Evolutionary conservation across 2,888 invertebrate species (phyloP), one percentile per base, ranked within the genome.

Genomic region (Dione juno): DNA sequence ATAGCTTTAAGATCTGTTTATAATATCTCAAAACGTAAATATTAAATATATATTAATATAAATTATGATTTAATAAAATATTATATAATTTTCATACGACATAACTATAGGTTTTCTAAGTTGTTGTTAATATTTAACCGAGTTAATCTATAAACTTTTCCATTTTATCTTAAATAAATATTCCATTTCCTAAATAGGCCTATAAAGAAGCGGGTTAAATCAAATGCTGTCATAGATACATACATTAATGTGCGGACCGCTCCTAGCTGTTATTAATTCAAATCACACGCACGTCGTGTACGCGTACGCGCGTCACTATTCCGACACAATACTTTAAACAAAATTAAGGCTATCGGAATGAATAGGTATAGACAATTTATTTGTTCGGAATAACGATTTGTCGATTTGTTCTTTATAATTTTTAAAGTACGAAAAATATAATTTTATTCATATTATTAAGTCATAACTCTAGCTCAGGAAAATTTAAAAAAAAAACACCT

Each of bases 261-360:
- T 67, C 43, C 67, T 66, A 74, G 63, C 59, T 66, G 70, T 67
- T 69, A 75, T 53, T 67, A 75, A 80, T 79, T 77, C 80, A 64
- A 16, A 19, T 41, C 79, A 72, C 74, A 73, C 41, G 72, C 67
- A 59, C 50, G 61, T 66, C 57, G 69, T 76, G 68, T 72, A 76
- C 28, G 28, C 28, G 28, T 28, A 28, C 78, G 76, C 76, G 77
- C 67, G 67, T 41, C 74, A 74, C 71, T 16, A 43, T 54, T 48
- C 50, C 21, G 19, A 73, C 41, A 69, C 66, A 70, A 72, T 70
- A 43, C 59, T 54, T 67, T 58, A 19, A 64, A 58, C 21, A 37
- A 50, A 66, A 66, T 66, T 71, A 64, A 66, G 63, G 66, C 66
- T 58, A 71, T 66, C 63, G 61, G 63, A 67, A 54, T 48, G 10